Percentiles rank a stretch among this genome's conserved stretches.
Evolutionary conservation across 2,113 vertebrate species (phyloP).

Genomic region (Ceyx margarethae): DNA sequence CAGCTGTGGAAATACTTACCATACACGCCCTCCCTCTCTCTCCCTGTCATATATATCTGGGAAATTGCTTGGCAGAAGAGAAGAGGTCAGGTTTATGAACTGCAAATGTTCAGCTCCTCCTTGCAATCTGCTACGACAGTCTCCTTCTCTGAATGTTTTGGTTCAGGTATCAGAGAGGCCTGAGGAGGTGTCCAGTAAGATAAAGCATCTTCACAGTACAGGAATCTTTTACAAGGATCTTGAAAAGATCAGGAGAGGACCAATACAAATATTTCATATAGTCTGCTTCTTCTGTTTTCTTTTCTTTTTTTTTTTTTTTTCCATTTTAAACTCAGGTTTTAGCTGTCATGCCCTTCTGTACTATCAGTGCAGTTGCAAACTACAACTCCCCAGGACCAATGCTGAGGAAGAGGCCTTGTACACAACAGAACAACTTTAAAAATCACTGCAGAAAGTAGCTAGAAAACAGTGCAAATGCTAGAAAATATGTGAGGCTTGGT

Average conservation of each 20-base stretch:
- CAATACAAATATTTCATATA: background rate
- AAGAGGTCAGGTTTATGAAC: slow-evolving; percentile 41
- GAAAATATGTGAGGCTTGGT: background rate
- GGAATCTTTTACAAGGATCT: background rate
- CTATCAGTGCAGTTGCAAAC: background rate
- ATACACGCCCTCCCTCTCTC: background rate
- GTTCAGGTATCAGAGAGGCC: slow-evolving; percentile 4
- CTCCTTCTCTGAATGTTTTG: background rate
- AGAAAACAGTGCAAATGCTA: background rate
- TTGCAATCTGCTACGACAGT: background rate
- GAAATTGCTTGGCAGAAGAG: background rate
- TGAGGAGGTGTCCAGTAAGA: background rate
- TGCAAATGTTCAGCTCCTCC: background rate
- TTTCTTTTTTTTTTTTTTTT: background rate
- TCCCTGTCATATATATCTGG: background rate
- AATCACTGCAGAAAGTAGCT: background rate
- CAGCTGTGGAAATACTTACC: slow-evolving; percentile 26
- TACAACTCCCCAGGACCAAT: background rate
- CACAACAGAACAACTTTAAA: background rate
- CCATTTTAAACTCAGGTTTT: background rate
- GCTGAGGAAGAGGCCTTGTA: background rate
- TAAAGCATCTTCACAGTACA: background rate
- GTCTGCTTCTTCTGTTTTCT: background rate
- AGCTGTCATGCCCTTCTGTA: background rate
- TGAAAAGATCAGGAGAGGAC: background rate